Evolutionary conservation across 2,888 invertebrate species (phyloP).

Genomic region (Plemyria rubiginata): DNA sequence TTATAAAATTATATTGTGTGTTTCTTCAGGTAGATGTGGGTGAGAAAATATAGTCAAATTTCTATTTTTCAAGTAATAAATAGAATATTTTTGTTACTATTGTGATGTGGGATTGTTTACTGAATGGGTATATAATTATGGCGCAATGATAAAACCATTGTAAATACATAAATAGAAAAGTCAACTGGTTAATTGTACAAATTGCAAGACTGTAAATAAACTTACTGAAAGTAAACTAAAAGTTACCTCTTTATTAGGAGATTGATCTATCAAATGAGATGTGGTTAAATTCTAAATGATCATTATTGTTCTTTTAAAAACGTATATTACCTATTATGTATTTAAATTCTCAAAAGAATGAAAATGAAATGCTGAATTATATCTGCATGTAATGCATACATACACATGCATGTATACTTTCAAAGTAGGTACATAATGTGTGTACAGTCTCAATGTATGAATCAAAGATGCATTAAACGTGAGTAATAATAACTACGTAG

Average conservation of each 20-base stretch:
- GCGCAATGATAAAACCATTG: slow-evolving; percentile 66
- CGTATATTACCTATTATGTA: background rate
- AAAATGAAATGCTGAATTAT: no score
- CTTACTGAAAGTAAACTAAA: slow-evolving; percentile 26
- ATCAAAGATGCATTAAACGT: slow-evolving; percentile 3
- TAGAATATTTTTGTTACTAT: slow-evolving; percentile 79
- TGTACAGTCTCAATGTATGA: slow-evolving; percentile 4
- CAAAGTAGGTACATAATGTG: slow-evolving; percentile 4
- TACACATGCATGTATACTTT: background rate
- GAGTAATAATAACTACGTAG: slow-evolving; percentile 6
- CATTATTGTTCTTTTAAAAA: background rate
- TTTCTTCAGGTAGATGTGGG: slow-evolving; percentile 76
- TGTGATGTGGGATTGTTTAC: slow-evolving; percentile 76
- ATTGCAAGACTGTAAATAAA: slow-evolving; percentile 74
- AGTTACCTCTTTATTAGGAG: slow-evolving; percentile 28
- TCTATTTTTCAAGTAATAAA: slow-evolving; percentile 80
- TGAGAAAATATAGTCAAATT: slow-evolving; percentile 70
- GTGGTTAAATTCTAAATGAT: slow-evolving; percentile 6
- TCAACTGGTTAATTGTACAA: slow-evolving; percentile 74
- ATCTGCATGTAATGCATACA: slow-evolving; percentile 20
- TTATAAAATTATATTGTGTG: slow-evolving; percentile 81
- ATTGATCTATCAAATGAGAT: slow-evolving; percentile 16
- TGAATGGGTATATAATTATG: slow-evolving; percentile 72
- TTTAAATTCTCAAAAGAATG: background rate
- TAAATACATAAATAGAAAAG: slow-evolving; percentile 66